Percentiles rank a stretch among this genome's conserved stretches.
phyloP scores from a whole-genome alignment of 2,888 invertebrate genomes.

The Gasteruption jaculator region DNA sequence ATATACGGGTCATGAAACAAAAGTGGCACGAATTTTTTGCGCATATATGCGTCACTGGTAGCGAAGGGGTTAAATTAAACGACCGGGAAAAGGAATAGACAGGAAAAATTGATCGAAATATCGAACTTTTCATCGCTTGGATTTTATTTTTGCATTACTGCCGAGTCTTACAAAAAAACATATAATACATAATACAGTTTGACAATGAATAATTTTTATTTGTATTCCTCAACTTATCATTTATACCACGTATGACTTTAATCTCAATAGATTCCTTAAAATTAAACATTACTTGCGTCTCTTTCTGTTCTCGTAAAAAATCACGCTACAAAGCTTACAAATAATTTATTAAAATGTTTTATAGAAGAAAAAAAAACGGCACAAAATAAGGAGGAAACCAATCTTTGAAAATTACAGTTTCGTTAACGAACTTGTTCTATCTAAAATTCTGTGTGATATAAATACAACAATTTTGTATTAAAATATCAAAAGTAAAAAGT shows the following conservation, averaged over 20 bases:
- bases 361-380: conserved; percentile 7
- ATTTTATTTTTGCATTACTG: conserved; percentile 42
- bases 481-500: too few species aligned
- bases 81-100: conserved; percentile 1
- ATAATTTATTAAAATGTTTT: too few species aligned
- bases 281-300: conserved; percentile 21
- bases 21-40: conserved; percentile 15
- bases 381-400: neutral
- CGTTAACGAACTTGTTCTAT: neutral
- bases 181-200: conserved; percentile 46
- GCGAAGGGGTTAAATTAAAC: conserved; percentile 9
- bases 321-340: too few species aligned
- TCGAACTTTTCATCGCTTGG: too few species aligned
- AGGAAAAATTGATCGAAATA: too few species aligned
- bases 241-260: too few species aligned
- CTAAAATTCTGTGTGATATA: conserved; percentile 4
- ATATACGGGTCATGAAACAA: too few species aligned
- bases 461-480: too few species aligned
- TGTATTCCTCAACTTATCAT: conserved; percentile 34
- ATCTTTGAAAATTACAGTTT: conserved; percentile 2
- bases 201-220: conserved; percentile 34
- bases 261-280: conserved; percentile 22
- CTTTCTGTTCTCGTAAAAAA: conserved; percentile 3
- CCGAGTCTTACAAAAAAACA: conserved; percentile 48
- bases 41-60: conserved; percentile 8